A percentile compares a stretch with the other conserved stretches of the same genome.
Conservation (phyloP, 2,797 vertebrate species). For the Microtus obscurus region DNA sequence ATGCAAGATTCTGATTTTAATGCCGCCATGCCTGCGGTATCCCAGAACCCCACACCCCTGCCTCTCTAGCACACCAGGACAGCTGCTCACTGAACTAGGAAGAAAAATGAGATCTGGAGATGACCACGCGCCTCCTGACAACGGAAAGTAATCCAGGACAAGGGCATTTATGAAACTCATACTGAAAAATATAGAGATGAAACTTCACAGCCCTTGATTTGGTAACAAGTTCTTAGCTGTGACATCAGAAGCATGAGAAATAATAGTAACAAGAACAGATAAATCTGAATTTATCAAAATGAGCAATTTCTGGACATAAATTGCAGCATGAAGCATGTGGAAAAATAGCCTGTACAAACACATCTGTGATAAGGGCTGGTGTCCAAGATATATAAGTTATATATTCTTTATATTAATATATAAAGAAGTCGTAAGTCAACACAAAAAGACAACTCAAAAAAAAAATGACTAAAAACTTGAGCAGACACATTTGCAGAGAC, state of each 20-base stretch:
- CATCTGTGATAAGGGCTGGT: background rate
- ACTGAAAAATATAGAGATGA: background rate
- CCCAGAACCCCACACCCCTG: background rate
- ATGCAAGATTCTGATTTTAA: background rate
- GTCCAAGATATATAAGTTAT: background rate
- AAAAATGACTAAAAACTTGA: background rate
- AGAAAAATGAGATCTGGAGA: background rate
- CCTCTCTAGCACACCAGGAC: background rate
- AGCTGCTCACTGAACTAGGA: background rate
- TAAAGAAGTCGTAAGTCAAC: background rate
- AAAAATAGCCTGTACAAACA: background rate
- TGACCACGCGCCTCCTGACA: accelerated
- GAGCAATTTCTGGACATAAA: background rate
- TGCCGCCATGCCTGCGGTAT: background rate
- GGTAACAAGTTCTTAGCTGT: background rate
- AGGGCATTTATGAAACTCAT: background rate
- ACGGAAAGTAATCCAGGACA: background rate
- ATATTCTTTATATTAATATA: background rate
- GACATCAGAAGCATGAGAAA: background rate
- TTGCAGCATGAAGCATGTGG: background rate
- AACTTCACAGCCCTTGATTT: background rate
- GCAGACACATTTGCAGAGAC: background rate
- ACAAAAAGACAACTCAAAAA: background rate
- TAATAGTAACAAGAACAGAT: background rate
- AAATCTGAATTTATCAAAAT: background rate